These are phyloP conservation scores for Esox niger DNA, from an alignment of 2,113 vertebrate genomes.

Conservation along the genomic window DNA sequence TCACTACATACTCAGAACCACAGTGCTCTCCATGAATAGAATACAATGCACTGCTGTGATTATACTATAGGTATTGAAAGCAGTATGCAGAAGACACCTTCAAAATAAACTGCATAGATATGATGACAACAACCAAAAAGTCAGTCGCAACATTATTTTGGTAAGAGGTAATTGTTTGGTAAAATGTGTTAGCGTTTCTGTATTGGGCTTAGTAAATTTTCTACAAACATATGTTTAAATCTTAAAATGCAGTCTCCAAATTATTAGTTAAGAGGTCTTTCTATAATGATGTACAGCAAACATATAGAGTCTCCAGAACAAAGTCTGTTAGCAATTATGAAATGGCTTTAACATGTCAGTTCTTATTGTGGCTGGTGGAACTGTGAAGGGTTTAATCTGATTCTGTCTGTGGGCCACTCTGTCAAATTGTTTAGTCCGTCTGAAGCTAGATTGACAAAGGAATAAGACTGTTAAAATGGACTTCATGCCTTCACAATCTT, in stretches of 20 bases:
- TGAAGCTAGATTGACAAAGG: conserved; percentile 38
- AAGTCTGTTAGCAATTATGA: conserved; percentile 77
- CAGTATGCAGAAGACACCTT: conserved; percentile 37
- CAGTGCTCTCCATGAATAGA: conserved; percentile 61
- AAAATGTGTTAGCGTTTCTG: conserved; percentile 34
- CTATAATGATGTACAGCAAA: conserved; percentile 45
- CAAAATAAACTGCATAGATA: conserved; percentile 41
- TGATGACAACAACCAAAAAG: conserved; percentile 34
- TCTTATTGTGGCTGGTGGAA: conserved; percentile 70
- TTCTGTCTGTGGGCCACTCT: conserved; percentile 61
- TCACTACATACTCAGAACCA: conserved; percentile 56
- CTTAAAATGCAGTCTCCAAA: conserved; percentile 23
- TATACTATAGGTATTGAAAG: conserved; percentile 57
- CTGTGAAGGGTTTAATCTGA: conserved; percentile 74
- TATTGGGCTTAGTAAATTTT: no score
- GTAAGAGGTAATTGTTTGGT: not conserved
- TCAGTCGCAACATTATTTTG: conserved; percentile 2
- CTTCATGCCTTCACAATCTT: not conserved
- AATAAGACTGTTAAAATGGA: conserved; percentile 45
- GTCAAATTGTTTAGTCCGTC: conserved; percentile 56
- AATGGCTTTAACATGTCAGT: conserved; percentile 73
- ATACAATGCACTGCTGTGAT: conserved; percentile 67
- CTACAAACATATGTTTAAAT: conserved; percentile 73
- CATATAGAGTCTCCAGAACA: conserved; percentile 59
- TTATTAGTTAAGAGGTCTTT: conserved; percentile 39